Evolutionary conservation across 2,797 vertebrate species (phyloP), one percentile per base, ranked within the genome.

Genomic region (Galago senegalensis): DNA sequence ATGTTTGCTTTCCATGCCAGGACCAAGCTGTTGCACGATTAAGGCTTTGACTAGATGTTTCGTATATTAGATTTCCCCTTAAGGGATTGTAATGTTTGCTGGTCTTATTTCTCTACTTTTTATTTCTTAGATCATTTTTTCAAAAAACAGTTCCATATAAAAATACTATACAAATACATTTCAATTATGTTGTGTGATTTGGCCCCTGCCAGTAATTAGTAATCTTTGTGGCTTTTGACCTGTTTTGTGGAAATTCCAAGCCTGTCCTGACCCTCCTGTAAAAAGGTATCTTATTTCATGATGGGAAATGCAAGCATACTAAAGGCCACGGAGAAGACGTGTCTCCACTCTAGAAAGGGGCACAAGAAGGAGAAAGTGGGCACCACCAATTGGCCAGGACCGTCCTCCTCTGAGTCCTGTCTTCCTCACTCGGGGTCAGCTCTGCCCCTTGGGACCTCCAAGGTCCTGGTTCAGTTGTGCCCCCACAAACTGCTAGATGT

Each of bases 391-490:
- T 91, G 77, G 93, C 97, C 97, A 53, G 83, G 67, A 76, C 16
- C 8, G 69, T 58, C 90, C 29, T 67, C 40, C 9, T 53, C 0
- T 0, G 27, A 31, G 31, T n/a, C 25, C n/a, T 0, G 10, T 93
- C 18, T 83, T 76, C 80, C 81, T 92, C 93, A 37, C 81, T 92
- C 93, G n/a, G 34, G 14, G 40, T 0, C 0, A 75, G 77, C 49
- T 84, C 83, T 95, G 84, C 23, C 83, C 60, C 37, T 72, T 72
- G 93, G 95, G 77, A 84, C 76, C 27, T 76, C 89, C 97, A 85
- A 65, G 40, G 17, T 70, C 95, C 85, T 93, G 0, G 11, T 90
- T 93, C 1, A 0, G 23, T 80, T 63, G 75, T 53, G 95, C 65
- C 76, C 77, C 77, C 37, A 79, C 0, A 83, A 72, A 81, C 89